Conservation (phyloP, 2,888 invertebrate species). For the Volucella zonaria region DNA sequence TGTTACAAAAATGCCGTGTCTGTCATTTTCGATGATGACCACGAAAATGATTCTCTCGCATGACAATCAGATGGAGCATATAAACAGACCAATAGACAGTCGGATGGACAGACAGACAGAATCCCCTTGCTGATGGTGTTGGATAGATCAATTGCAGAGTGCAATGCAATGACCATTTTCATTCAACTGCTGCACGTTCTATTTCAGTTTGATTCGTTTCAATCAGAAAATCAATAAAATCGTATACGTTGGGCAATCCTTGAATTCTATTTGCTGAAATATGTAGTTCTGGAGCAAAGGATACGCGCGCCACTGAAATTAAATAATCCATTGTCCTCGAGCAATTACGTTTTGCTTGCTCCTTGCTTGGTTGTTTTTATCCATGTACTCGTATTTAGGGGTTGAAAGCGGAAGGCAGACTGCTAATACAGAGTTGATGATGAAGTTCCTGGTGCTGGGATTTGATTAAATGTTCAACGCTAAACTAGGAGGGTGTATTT, state of each 20-base stretch:
- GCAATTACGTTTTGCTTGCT: constrained; percentile 45
- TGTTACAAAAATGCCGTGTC: constrained; percentile 51
- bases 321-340: constrained; percentile 64
- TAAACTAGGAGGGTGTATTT: not conserved
- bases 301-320: constrained; percentile 55
- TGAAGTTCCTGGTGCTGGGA: constrained; percentile 22
- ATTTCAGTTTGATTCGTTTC: constrained; percentile 63
- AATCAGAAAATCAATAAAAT: constrained; percentile 69
- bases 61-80: constrained; percentile 26
- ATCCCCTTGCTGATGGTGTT: constrained; percentile 13
- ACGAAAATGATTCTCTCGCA: constrained; percentile 38
- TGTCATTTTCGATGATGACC: constrained; percentile 52
- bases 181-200: constrained; percentile 51
- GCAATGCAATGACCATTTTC: constrained; percentile 35
- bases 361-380: constrained; percentile 9
- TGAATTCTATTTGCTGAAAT: constrained; percentile 41
- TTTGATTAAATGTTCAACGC: constrained; percentile 39
- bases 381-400: not conserved
- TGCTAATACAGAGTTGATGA: constrained; percentile 16
- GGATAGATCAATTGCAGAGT: constrained; percentile 64
- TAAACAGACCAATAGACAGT: constrained; percentile 24
- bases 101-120: not conserved
- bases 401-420: not conserved
- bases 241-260: constrained; percentile 21
- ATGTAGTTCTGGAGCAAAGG: constrained; percentile 42